Evolutionary conservation across 2,888 invertebrate species (phyloP), one percentile per base, ranked within the genome.

Genomic region (Eumacrocentrus americanus): DNA sequence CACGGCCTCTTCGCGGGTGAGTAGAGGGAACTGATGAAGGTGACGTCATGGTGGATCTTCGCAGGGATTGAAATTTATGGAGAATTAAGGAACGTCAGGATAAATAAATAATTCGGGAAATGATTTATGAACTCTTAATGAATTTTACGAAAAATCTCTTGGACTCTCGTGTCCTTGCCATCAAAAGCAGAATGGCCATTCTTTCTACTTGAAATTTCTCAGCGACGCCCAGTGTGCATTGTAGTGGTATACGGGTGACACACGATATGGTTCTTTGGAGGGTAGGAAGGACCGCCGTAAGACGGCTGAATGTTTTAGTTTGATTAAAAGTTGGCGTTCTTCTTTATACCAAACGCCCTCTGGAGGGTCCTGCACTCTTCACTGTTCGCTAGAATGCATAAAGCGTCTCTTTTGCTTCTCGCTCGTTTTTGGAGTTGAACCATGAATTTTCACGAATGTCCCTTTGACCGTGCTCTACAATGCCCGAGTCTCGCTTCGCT

Each of bases 261-360:
- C 35, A 56, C 14, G 46, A 16, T 29, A 37, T 29, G 42, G 29
- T 18, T 2, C 35, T 35, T 35, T 35, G 35, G 42, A 34, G 9
- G 9, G 9, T 35, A 40, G 7, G 12, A 12, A 12, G 37, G 9
- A 40, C 16, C 2, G 51, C 51, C 34, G 57, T 44, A 46, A 35
- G 40, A 22, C 58, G 51, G 48, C 55, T 64, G 64, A 61, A 66
- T 70, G 62, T 67, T 68, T 68, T 50, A 68, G 61, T 69, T 66
- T 67, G 64, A 68, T 67, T 64, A 66, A 64, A 63, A 51, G 54
- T 63, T 62, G 52, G 20, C 58, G 23, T 52, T 40, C 35, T 47
- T 57, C 55, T 59, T 37, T 63, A 22, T 58, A 35, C 56, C n/a
- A n/a, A 25, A 50, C 61, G 42, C 50, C 42, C 52, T 50, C 50